A percentile compares a stretch with the other conserved stretches of the same genome.
Evolutionary conservation across 2,888 invertebrate genomes (phyloP).

Genomic region (Nowickia ferox): DNA sequence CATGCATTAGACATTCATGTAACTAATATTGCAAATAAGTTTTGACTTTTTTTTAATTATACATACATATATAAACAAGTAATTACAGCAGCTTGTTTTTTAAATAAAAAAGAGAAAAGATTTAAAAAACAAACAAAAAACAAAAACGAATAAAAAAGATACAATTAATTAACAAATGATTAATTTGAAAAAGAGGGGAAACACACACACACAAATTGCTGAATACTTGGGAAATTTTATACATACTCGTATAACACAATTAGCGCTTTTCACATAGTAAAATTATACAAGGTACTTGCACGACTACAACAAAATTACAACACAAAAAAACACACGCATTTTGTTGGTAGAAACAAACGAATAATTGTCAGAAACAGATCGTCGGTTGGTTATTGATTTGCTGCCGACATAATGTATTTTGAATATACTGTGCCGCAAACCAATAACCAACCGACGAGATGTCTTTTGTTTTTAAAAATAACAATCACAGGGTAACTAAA

Average conservation of each 20-base stretch:
- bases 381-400: too few species aligned
- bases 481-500: too few species aligned
- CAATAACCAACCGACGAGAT: too few species aligned
- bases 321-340: too few species aligned
- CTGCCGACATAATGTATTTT: too few species aligned
- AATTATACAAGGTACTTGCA: too few species aligned
- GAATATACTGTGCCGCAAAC: too few species aligned
- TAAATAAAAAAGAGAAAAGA: not conserved
- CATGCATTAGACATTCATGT: slow-evolving; percentile 17
- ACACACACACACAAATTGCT: not conserved
- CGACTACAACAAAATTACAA: too few species aligned
- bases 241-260: not conserved
- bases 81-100: slow-evolving; percentile 1
- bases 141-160: slow-evolving; percentile 3
- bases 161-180: slow-evolving; percentile 54
- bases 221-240: too few species aligned
- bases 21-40: slow-evolving; percentile 32
- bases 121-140: not conserved
- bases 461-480: too few species aligned
- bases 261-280: not conserved
- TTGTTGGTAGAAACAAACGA: too few species aligned
- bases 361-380: too few species aligned
- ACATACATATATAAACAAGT: not conserved
- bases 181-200: slow-evolving; percentile 11
- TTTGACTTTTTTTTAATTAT: slow-evolving; percentile 9